These are phyloP conservation scores for Heteractis magnifica DNA, from an alignment of 92 coral and sea anemone genomes.

Conservation along the genomic window DNA sequence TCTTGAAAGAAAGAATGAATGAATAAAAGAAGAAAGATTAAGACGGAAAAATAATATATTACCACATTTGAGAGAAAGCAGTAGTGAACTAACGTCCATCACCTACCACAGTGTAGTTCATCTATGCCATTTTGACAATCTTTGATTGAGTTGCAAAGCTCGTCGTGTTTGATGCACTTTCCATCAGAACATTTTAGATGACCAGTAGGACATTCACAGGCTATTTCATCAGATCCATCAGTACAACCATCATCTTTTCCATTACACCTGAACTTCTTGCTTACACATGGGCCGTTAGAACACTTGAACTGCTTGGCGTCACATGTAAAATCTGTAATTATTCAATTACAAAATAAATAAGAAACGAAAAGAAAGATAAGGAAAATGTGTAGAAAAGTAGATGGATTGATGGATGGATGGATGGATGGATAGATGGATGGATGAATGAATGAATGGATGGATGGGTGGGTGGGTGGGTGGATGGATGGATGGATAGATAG, in stretches of 20 bases:
- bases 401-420: too few species aligned
- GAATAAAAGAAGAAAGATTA: too few species aligned
- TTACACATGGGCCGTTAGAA: slow-evolving; percentile 5
- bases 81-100: background rate
- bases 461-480: too few species aligned
- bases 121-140: slow-evolving; percentile 23
- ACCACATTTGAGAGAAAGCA: too few species aligned
- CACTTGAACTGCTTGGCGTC: slow-evolving; percentile 15
- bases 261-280: slow-evolving; percentile 12
- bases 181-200: slow-evolving; percentile 11
- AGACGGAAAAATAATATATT: too few species aligned
- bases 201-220: slow-evolving; percentile 13
- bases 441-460: too few species aligned
- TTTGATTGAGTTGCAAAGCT: slow-evolving; percentile 1
- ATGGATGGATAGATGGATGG: too few species aligned
- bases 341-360: too few species aligned
- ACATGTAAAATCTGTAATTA: slow-evolving; percentile 35
- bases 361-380: too few species aligned
- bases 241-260: slow-evolving; percentile 12
- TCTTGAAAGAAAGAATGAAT: too few species aligned
- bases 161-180: background rate
- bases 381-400: too few species aligned
- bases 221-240: slow-evolving; percentile 18
- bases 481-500: too few species aligned
- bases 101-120: slow-evolving; percentile 27